Evolutionary conservation across 37 sponge, comb jelly and placozoan species (phyloP), one percentile per base, ranked within the genome.

Genomic region (Halisarca cf. caerulea): DNA sequence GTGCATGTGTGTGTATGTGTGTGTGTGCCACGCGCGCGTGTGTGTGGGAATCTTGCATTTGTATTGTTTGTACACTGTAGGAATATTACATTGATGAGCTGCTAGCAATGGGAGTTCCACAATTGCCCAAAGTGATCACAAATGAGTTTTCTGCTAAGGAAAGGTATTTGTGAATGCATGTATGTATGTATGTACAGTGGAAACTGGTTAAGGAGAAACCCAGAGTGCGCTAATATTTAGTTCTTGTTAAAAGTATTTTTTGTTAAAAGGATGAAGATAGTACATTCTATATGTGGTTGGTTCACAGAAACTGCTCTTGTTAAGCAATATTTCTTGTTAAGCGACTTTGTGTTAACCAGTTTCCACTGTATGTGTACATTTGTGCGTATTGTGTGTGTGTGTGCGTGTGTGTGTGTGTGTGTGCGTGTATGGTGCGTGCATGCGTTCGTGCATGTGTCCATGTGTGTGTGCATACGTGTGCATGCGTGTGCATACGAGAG

Each of bases 121-220:
- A 78, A 18, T 38, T 87, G 0, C 97, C 95, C 3, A 89, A 81
- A 66, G 41, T 39, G 14, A 59, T 96, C 69, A 96, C 91, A 41
- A 94, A 94, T 72, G 97, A 96, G 45, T 79, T 61, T 57, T 39
- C 82, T 60, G 88, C 86, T 9, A 96, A 96, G 44, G 96, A 93
- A 79, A 88, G 94, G 94, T 91, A 42, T 11, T 7, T 35, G 38
- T 3, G 60, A 18, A n/a, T n/a, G 2, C 6, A 18, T 62, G 15
- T 27, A 8, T 80, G 42, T 59, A 5, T 47, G 51, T 47, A 47
- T 47, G 6, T 47, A 47, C 11, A 47, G n/a, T n/a, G n/a, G n/a
- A n/a, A n/a, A n/a, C n/a, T n/a, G n/a, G n/a, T n/a, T n/a, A n/a
- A n/a, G n/a, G n/a, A n/a, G n/a, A n/a, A n/a, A n/a, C n/a, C n/a